Evolutionary conservation across 2,888 invertebrate species (phyloP).

Genomic region (Pristionchus entomophagus): DNA sequence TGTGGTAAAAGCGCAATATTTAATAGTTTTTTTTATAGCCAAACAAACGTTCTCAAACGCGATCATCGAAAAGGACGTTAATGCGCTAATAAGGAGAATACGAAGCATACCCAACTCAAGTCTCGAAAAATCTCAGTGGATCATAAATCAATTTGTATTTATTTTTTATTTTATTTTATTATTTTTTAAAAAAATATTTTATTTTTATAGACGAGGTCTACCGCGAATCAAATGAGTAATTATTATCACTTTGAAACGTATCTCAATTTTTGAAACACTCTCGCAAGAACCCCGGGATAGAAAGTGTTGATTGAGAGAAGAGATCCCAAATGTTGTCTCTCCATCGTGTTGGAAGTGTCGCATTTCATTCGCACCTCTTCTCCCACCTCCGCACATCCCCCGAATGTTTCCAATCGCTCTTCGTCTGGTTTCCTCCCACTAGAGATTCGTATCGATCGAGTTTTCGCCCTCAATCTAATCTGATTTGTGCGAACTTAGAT

Average conservation of each 20-base stretch:
- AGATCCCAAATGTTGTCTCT: slow-evolving; percentile 2
- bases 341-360: neutral
- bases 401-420: slow-evolving; percentile 18
- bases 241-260: neutral
- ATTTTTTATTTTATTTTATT: too few species aligned
- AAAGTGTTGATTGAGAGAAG: neutral
- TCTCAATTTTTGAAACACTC: neutral
- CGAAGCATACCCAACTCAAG: too few species aligned
- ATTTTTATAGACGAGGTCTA: too few species aligned
- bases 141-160: too few species aligned
- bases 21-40: neutral
- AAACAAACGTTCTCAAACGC: neutral
- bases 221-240: too few species aligned
- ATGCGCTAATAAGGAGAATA: too few species aligned
- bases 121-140: too few species aligned
- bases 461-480: too few species aligned
- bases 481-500: too few species aligned
- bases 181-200: too few species aligned
- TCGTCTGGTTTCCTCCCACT: neutral
- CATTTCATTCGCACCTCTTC: slow-evolving; percentile 10
- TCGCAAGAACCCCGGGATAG: neutral
- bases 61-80: neutral
- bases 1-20: too few species aligned
- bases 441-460: neutral
- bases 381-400: neutral